Evolutionary conservation across 1,140 invertebrate species (phyloP).

Genomic region (Drosophila orena): DNA sequence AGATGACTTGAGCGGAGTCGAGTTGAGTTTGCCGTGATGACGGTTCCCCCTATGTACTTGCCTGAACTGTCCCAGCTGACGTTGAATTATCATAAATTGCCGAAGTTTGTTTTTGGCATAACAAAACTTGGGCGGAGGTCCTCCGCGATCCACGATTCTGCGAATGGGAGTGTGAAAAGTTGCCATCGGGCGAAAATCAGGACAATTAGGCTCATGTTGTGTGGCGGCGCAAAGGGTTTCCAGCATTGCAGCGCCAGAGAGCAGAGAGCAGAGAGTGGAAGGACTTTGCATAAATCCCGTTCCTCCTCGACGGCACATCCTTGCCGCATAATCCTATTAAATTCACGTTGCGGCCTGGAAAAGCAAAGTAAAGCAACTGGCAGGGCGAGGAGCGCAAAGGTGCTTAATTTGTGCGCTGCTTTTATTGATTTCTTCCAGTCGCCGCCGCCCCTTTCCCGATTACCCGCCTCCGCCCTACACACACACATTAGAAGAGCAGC

Average conservation of each 20-base stretch:
- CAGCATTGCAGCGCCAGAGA: slow-evolving; percentile 1
- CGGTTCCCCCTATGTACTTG: slow-evolving; percentile 62
- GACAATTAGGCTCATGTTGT: slow-evolving; percentile 72
- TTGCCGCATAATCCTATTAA: slow-evolving; percentile 83
- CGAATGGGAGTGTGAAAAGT: slow-evolving; percentile 60
- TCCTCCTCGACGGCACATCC: slow-evolving; percentile 27
- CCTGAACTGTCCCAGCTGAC: slow-evolving; percentile 83
- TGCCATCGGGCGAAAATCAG: slow-evolving; percentile 77
- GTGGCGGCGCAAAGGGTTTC: slow-evolving; percentile 21
- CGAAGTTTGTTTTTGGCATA: slow-evolving; percentile 82
- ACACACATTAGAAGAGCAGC: slow-evolving; percentile 57
- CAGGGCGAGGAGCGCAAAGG: slow-evolving; percentile 50
- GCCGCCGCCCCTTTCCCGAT: not conserved
- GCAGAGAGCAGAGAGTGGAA: slow-evolving; percentile 45
- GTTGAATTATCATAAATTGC: slow-evolving; percentile 84
- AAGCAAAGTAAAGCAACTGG: slow-evolving; percentile 46
- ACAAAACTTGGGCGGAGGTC: slow-evolving; percentile 68
- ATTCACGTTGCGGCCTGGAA: slow-evolving; percentile 68
- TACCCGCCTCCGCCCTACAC: not conserved
- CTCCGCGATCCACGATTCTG: not conserved
- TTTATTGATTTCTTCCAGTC: slow-evolving; percentile 73
- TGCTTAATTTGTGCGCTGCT: slow-evolving; percentile 79
- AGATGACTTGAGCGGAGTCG: slow-evolving; percentile 41
- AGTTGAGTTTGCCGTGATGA: slow-evolving; percentile 61
- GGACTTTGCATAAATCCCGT: slow-evolving; percentile 72